These are phyloP conservation scores for Calvadosia cruxmelitensis DNA, from an alignment of 30 jellyfish, hydroid and myxozoan species.

Conservation along the genomic window DNA sequence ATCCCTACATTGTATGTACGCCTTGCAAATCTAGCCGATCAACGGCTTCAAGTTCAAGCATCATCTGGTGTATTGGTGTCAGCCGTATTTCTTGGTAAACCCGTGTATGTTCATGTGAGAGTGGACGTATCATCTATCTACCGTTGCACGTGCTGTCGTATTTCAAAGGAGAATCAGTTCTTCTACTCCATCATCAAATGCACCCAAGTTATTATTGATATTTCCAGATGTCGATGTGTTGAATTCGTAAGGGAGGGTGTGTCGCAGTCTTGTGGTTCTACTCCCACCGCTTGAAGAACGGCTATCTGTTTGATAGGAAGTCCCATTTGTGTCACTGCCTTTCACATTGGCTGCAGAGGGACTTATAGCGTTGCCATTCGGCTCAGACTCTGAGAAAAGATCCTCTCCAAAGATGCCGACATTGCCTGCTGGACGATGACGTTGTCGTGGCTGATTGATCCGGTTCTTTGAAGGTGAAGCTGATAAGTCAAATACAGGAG, in stretches of 20 bases:
- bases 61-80: no score
- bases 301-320: background rate
- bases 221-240: background rate
- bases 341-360: background rate
- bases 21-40: no score
- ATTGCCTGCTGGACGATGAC: background rate
- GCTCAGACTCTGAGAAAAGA: background rate
- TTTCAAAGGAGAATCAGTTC: background rate
- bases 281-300: background rate
- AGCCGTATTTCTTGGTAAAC: no score
- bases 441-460: background rate
- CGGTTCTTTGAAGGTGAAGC: background rate
- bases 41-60: no score
- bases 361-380: background rate
- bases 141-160: no score
- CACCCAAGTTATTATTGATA: background rate
- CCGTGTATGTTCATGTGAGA: no score
- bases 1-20: no score
- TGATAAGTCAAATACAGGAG: background rate
- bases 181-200: background rate
- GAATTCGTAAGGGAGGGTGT: background rate
- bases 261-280: background rate
- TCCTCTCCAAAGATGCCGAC: background rate
- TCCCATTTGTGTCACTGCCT: background rate
- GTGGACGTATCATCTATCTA: no score